phyloP scores from a whole-genome alignment of 2,113 vertebrate genomes.

The Cyanoramphus novaezelandiae region DNA sequence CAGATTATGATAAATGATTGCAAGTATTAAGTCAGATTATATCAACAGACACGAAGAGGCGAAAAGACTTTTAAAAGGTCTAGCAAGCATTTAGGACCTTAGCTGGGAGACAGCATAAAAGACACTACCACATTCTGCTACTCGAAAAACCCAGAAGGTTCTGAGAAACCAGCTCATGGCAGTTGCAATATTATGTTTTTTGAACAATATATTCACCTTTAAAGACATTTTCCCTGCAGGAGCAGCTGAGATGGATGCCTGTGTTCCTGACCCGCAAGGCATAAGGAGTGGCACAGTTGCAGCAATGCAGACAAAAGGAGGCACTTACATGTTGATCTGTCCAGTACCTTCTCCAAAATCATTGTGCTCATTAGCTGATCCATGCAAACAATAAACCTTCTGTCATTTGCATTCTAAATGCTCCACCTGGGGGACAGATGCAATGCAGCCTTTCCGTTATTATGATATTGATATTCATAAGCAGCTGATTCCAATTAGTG shows the following conservation, averaged over 20 bases:
- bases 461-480: background rate
- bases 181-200: background rate
- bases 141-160: background rate
- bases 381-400: background rate
- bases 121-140: background rate
- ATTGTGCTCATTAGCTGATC: background rate
- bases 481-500: constrained; percentile 10
- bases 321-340: background rate
- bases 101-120: background rate
- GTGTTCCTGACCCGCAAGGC: background rate
- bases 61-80: background rate
- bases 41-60: background rate
- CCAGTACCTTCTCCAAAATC: background rate
- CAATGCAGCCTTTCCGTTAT: background rate
- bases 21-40: background rate
- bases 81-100: background rate
- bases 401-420: background rate
- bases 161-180: background rate
- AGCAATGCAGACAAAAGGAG: background rate
- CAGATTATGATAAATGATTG: background rate
- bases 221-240: background rate
- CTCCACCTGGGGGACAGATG: background rate
- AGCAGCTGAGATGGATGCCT: background rate
- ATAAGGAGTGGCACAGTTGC: background rate
- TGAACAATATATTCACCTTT: background rate